Conservation (phyloP, 2,888 invertebrate genomes). For the Coleophora deauratella region DNA sequence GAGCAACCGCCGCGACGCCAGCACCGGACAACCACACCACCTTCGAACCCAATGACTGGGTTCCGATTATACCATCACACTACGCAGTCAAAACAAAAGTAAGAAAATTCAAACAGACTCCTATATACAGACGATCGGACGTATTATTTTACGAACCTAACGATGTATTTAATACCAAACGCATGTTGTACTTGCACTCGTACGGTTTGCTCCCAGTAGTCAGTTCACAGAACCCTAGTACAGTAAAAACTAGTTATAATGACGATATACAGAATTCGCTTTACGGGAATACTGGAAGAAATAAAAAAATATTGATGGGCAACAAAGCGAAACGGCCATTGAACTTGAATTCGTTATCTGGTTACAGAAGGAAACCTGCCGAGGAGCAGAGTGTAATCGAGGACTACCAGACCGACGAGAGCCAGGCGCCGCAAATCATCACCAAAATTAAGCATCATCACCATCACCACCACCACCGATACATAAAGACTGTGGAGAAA, state of each 20-base stretch:
- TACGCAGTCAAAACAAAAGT: slow-evolving; percentile 27
- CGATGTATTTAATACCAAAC: slow-evolving; percentile 26
- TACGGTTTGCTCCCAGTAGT: slow-evolving; percentile 48
- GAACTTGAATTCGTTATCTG: slow-evolving; percentile 40
- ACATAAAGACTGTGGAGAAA: slow-evolving; percentile 76
- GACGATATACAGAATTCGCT: slow-evolving; percentile 1
- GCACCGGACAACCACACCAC: slow-evolving; percentile 32
- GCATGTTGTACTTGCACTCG: slow-evolving; percentile 47
- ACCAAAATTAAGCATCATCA: slow-evolving; percentile 76
- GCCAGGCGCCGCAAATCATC: slow-evolving; percentile 34
- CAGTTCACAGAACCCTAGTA: slow-evolving; percentile 24
- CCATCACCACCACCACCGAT: slow-evolving; percentile 78
- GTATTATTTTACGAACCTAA: slow-evolving; percentile 16
- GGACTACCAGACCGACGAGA: slow-evolving; percentile 42
- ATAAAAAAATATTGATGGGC: slow-evolving; percentile 46
- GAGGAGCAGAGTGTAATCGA: slow-evolving; percentile 29
- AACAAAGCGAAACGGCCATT: slow-evolving; percentile 40
- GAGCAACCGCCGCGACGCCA: slow-evolving; percentile 28
- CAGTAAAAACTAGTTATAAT: not conserved
- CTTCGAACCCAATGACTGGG: slow-evolving; percentile 55
- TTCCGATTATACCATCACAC: slow-evolving; percentile 59
- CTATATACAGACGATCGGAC: slow-evolving; percentile 40
- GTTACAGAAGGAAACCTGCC: slow-evolving; percentile 41
- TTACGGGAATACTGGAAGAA: slow-evolving; percentile 18
- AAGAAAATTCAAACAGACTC: slow-evolving; percentile 26